These are phyloP conservation scores for Chironomus tentans DNA, from an alignment of 2,888 invertebrate genomes.

Conservation along the genomic window DNA sequence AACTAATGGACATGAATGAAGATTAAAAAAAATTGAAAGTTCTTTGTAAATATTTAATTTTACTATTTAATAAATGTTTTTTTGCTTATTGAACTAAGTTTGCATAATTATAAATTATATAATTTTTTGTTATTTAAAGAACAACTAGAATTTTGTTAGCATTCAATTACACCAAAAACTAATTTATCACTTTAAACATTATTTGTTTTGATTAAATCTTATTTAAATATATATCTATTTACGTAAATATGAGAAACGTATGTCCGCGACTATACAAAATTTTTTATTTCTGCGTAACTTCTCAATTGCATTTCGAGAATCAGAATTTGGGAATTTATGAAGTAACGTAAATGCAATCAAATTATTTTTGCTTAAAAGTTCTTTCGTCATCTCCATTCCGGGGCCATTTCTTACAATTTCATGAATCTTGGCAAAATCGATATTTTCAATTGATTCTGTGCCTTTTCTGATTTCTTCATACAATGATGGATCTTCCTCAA, in stretches of 20 bases:
- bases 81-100: too few relatives aligned
- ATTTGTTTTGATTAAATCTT: too few relatives aligned
- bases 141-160: too few relatives aligned
- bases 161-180: too few relatives aligned
- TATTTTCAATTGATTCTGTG: conserved; percentile 39
- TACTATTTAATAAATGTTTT: too few relatives aligned
- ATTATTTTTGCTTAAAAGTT: conserved; percentile 65
- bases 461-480: conserved; percentile 45
- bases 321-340: conserved; percentile 65
- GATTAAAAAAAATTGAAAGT: background rate
- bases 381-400: conserved; percentile 63
- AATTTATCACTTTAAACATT: too few relatives aligned
- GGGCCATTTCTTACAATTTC: conserved; percentile 56
- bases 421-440: conserved; percentile 45
- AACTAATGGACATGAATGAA: conserved; percentile 27
- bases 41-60: too few relatives aligned
- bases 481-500: conserved; percentile 61
- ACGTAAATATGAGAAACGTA: too few relatives aligned
- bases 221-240: too few relatives aligned
- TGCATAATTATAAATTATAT: too few relatives aligned
- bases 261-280: too few relatives aligned
- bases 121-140: too few relatives aligned
- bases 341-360: conserved; percentile 65
- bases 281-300: conserved; percentile 41
- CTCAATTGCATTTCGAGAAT: conserved; percentile 72